phyloP scores from a whole-genome alignment of 2,113 vertebrate genomes.

The Nothobranchius kuhntae region DNA sequence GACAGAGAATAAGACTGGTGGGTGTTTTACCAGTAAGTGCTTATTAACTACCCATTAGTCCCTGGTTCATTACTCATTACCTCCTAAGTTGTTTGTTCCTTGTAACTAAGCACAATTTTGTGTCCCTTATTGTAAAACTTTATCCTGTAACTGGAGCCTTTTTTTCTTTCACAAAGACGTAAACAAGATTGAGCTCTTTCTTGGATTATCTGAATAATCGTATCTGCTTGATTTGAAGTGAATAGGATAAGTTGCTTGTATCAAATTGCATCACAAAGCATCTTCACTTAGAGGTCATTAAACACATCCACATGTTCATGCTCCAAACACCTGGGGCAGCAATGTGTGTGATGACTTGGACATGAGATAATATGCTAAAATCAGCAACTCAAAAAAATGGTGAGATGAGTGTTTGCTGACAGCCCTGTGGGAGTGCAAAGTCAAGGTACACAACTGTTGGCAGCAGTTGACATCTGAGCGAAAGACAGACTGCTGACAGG shows the following conservation, averaged over 20 bases:
- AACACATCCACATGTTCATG: constrained; percentile 7
- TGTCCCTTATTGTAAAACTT: no score
- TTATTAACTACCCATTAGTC: no score
- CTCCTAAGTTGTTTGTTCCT: no score
- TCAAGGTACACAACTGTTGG: constrained; percentile 59
- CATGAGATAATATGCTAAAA: constrained; percentile 17
- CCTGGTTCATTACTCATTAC: no score
- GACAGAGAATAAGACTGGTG: no score
- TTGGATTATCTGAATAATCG: no score
- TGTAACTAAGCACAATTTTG: no score
- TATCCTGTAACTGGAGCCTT: no score
- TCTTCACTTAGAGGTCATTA: constrained; percentile 2
- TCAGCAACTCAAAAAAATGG: constrained; percentile 31
- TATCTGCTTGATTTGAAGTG: not conserved
- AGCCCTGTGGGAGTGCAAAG: constrained; percentile 49
- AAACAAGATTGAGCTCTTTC: no score
- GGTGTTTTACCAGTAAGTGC: no score
- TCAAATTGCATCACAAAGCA: constrained; percentile 3
- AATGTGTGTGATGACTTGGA: constrained; percentile 15
- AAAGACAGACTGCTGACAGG: constrained; percentile 72
- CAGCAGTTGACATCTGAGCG: constrained; percentile 59
- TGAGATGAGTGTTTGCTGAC: constrained; percentile 52
- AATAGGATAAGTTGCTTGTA: constrained; percentile 4
- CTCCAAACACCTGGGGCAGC: not conserved
- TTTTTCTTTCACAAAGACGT: not conserved